Conservation (phyloP, 2,113 vertebrate genomes). For the Cheilinus undulatus region DNA sequence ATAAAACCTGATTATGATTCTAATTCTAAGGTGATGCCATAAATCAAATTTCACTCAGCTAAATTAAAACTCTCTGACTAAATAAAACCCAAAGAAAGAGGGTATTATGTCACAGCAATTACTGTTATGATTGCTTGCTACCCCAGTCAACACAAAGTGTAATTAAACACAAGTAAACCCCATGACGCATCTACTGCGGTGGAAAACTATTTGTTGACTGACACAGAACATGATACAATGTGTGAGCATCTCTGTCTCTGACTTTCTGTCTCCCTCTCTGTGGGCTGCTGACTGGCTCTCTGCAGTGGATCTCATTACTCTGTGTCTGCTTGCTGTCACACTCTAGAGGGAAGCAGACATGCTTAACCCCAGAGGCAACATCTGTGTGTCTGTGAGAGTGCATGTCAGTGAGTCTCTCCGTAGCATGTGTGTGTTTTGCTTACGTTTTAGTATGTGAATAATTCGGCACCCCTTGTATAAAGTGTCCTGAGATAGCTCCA, state of each 20-base stretch:
- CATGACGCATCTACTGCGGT: slow-evolving; percentile 34
- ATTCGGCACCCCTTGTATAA: slow-evolving; percentile 20
- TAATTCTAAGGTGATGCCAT: too few relatives aligned
- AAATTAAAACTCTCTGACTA: not conserved
- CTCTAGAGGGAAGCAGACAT: slow-evolving; percentile 63
- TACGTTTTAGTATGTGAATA: not conserved
- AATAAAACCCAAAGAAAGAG: not conserved
- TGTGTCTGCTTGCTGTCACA: slow-evolving; percentile 75
- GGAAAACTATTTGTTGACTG: slow-evolving; percentile 57
- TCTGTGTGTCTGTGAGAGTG: slow-evolving; percentile 38
- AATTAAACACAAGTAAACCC: slow-evolving; percentile 53
- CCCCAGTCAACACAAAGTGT: slow-evolving; percentile 27
- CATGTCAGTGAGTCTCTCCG: slow-evolving; percentile 3
- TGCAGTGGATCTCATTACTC: slow-evolving; percentile 75
- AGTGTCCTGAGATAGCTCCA: slow-evolving; percentile 17
- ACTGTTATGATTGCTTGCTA: slow-evolving; percentile 5
- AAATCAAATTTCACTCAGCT: too few relatives aligned
- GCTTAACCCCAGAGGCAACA: slow-evolving; percentile 69
- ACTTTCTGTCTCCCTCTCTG: slow-evolving; percentile 46
- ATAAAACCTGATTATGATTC: too few relatives aligned
- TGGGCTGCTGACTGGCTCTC: slow-evolving; percentile 69
- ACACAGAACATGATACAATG: slow-evolving; percentile 53
- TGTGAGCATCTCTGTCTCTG: slow-evolving; percentile 55
- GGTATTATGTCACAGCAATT: slow-evolving; percentile 2
- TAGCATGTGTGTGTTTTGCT: slow-evolving; percentile 5